These are phyloP conservation scores for Mythimna lalbum DNA, from an alignment of 2,888 invertebrate genomes.

Conservation along the genomic window DNA sequence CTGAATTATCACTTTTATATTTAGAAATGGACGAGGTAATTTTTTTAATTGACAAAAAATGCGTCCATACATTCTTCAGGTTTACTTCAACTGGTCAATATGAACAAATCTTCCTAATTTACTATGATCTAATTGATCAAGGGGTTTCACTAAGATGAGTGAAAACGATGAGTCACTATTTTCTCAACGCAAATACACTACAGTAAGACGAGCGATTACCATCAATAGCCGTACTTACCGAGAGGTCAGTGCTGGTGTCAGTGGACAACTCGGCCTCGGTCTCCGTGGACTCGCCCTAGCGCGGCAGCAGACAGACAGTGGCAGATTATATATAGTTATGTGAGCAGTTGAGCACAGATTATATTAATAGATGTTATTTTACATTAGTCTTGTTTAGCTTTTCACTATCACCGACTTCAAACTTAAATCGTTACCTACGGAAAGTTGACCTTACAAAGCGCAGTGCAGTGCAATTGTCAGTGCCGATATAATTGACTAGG, in stretches of 20 bases:
- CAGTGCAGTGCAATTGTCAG: background rate
- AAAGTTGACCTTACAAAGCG: background rate
- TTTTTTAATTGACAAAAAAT: too few species aligned
- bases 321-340: conserved; percentile 43
- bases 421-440: background rate
- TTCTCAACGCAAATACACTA: too few species aligned
- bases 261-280: conserved; percentile 92
- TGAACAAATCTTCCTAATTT: too few species aligned
- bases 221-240: conserved; percentile 85
- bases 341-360: conserved; percentile 21
- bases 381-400: conserved; percentile 20
- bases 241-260: conserved; percentile 91
- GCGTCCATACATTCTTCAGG: too few species aligned
- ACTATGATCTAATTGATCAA: too few species aligned
- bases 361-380: conserved; percentile 1
- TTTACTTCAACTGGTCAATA: too few species aligned
- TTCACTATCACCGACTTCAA: conserved; percentile 10
- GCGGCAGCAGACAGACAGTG: conserved; percentile 65
- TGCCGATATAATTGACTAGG: too few species aligned
- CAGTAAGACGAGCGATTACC: background rate
- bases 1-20: too few species aligned
- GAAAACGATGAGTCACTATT: too few species aligned
- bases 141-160: too few species aligned
- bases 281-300: conserved; percentile 92
- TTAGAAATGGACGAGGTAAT: too few species aligned